A percentile compares a stretch with the other conserved stretches of the same genome.
These are phyloP conservation scores for Morpho deidamia DNA, from an alignment of 2,888 invertebrate genomes.

Conservation along the genomic window DNA sequence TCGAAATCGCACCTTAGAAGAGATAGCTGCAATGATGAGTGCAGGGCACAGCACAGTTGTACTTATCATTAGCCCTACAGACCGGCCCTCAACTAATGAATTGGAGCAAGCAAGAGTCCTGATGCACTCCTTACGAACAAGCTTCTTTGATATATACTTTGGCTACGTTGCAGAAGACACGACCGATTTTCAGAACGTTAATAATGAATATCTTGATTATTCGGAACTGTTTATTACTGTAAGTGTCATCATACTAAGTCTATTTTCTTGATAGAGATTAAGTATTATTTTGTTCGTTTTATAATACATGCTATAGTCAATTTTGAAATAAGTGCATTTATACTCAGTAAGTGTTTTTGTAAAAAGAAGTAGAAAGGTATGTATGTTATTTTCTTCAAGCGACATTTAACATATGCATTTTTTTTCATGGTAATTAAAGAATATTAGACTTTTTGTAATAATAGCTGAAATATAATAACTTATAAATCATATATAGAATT, in stretches of 20 bases:
- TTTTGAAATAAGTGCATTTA: too few species aligned
- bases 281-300: too few species aligned
- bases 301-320: too few species aligned
- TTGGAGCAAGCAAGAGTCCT: constrained; percentile 52
- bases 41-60: constrained; percentile 71
- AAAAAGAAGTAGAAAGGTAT: too few species aligned
- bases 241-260: constrained; percentile 1
- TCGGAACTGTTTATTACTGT: constrained; percentile 69
- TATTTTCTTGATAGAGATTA: too few species aligned
- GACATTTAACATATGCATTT: too few species aligned
- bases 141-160: constrained; percentile 75
- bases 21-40: constrained; percentile 44
- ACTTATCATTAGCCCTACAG: constrained; percentile 70
- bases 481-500: too few species aligned
- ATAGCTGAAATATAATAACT: too few species aligned
- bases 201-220: constrained; percentile 65
- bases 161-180: constrained; percentile 68
- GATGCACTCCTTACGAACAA: constrained; percentile 59
- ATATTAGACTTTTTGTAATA: too few species aligned
- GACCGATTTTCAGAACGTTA: constrained; percentile 62
- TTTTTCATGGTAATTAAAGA: too few species aligned
- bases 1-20: constrained; percentile 56
- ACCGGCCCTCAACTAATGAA: constrained; percentile 63
- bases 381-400: too few species aligned
- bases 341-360: too few species aligned